Percentiles rank a stretch among this genome's conserved stretches.
phyloP scores from a whole-genome alignment of 1,140 invertebrate species.

The Procambarus clarkii region DNA sequence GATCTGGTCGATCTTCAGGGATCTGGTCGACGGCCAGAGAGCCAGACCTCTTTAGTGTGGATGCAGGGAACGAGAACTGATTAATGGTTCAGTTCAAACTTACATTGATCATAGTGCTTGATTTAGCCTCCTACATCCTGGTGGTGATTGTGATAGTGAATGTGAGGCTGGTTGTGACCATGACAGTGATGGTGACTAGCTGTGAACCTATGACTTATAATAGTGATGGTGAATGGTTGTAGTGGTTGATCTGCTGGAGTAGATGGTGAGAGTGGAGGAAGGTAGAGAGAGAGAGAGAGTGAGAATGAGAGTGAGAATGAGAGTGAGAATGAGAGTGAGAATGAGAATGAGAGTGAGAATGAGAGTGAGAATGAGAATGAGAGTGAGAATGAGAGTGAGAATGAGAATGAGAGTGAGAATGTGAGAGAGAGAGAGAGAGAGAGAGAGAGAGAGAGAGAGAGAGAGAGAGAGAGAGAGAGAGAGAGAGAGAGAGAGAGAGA shows the following conservation, averaged over 20 bases:
- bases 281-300: background rate
- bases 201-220: background rate
- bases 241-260: background rate
- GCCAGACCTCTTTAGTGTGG: no score
- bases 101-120: no score
- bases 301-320: background rate
- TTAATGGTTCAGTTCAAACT: no score
- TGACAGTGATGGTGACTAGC: background rate
- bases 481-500: background rate
- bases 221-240: background rate
- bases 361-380: background rate
- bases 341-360: background rate
- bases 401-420: no score
- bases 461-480: background rate
- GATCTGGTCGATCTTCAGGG: no score
- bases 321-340: background rate
- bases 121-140: no score
- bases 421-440: background rate
- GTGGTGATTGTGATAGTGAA: background rate
- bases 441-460: background rate
- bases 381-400: background rate
- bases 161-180: background rate
- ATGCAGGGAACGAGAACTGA: no score
- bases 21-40: no score
- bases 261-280: background rate